Evolutionary conservation across 2,888 invertebrate species (phyloP).

Genomic region (Dendrolimus houi): DNA sequence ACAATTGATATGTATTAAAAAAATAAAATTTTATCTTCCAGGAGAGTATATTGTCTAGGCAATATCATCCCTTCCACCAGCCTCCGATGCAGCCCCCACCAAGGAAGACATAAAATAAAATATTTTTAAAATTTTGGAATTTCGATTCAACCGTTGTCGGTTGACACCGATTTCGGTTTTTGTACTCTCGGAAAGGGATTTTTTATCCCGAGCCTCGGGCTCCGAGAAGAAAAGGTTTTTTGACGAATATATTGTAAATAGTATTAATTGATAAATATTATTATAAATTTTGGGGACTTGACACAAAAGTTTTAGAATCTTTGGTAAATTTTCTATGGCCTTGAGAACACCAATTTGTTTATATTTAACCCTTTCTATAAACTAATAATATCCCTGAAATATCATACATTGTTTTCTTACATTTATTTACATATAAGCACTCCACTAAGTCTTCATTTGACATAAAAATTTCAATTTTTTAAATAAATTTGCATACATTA

Average conservation of each 20-base stretch:
- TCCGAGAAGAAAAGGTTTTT: conserved; percentile 29
- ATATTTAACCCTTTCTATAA: no score
- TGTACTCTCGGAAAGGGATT: conserved; percentile 22
- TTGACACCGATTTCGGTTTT: conserved; percentile 44
- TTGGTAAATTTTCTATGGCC: neutral
- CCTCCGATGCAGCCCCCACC: conserved; percentile 56
- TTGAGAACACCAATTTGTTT: no score
- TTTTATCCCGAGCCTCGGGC: conserved; percentile 21
- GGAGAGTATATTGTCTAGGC: conserved; percentile 55
- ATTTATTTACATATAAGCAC: no score
- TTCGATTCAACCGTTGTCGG: conserved; percentile 33
- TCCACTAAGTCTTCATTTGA: no score
- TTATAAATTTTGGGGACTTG: neutral
- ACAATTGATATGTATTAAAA: no score
- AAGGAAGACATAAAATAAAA: conserved; percentile 39
- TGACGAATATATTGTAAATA: conserved; percentile 43
- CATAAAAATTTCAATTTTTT: no score
- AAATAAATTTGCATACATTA: no score
- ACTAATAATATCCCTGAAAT: no score
- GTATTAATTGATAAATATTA: neutral
- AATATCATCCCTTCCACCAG: conserved; percentile 66
- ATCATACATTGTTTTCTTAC: no score
- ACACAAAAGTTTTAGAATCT: neutral
- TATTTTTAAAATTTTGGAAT: conserved; percentile 26
- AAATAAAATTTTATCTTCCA: conserved; percentile 15